These are phyloP conservation scores for Pyrochroa serraticornis DNA, from an alignment of 2,888 invertebrate species.

Conservation along the genomic window DNA sequence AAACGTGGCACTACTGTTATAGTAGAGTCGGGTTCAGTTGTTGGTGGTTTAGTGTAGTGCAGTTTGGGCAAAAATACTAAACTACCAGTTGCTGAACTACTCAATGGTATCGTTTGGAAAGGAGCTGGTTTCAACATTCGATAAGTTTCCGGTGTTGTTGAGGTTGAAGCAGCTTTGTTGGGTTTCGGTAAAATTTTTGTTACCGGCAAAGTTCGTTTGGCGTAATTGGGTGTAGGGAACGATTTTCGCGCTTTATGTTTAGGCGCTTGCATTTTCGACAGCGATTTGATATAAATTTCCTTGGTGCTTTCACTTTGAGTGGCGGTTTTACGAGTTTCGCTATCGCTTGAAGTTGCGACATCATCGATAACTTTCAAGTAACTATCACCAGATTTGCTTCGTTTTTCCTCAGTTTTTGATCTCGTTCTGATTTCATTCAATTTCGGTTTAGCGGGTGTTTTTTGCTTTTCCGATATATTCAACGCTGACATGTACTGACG, in stretches of 20 bases:
- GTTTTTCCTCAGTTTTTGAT: slow-evolving; percentile 50
- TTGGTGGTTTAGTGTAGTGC: slow-evolving; percentile 17
- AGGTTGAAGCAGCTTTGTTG: not conserved
- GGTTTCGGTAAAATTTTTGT: slow-evolving; percentile 22
- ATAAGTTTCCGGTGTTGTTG: slow-evolving; percentile 15
- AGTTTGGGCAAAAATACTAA: slow-evolving; percentile 24
- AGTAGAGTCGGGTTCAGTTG: slow-evolving; percentile 15
- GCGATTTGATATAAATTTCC: slow-evolving; percentile 51
- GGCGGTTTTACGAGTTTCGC: slow-evolving; percentile 24
- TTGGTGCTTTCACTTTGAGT: slow-evolving; percentile 34
- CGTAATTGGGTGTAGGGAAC: slow-evolving; percentile 45
- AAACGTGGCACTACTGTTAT: slow-evolving; percentile 15
- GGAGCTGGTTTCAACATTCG: slow-evolving; percentile 2
- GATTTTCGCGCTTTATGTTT: slow-evolving; percentile 52
- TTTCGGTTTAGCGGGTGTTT: slow-evolving; percentile 38
- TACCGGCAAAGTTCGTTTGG: slow-evolving; percentile 19
- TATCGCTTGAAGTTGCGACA: slow-evolving; percentile 1
- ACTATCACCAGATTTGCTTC: slow-evolving; percentile 23
- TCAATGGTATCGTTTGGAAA: no score
- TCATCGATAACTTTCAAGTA: not conserved
- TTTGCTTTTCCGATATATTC: slow-evolving; percentile 50
- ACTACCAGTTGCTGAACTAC: not conserved
- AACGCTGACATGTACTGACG: slow-evolving; percentile 51
- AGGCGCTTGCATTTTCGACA: slow-evolving; percentile 43
- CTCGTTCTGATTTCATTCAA: slow-evolving; percentile 46